These are phyloP conservation scores for Campylomormyrus numenius DNA, from an alignment of 2,113 vertebrate genomes.

Conservation along the genomic window DNA sequence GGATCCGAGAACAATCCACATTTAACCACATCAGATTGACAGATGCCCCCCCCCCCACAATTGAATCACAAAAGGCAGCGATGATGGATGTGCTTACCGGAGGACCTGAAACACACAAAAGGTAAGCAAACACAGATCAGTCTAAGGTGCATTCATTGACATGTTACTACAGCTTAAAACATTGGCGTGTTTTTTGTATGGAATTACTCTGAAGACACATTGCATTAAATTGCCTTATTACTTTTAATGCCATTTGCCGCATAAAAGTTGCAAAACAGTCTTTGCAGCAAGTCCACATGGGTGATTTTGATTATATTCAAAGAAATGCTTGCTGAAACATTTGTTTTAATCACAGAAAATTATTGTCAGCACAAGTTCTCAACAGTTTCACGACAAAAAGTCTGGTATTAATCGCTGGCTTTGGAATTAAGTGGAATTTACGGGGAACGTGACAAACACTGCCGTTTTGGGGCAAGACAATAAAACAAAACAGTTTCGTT, in stretches of 20 bases:
- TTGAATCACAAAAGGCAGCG: background rate
- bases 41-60: background rate
- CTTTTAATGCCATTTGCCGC: background rate
- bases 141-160: background rate
- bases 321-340: background rate
- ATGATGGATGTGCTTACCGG: conserved; percentile 62
- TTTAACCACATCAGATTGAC: background rate
- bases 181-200: background rate
- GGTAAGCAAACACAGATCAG: background rate
- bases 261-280: background rate
- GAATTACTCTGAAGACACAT: background rate
- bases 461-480: background rate
- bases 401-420: background rate
- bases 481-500: background rate
- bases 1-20: background rate
- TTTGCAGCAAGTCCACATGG: background rate
- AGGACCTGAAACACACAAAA: conserved; percentile 64
- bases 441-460: background rate
- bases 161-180: background rate
- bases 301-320: background rate
- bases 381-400: background rate
- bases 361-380: background rate
- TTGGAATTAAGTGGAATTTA: background rate
- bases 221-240: background rate
- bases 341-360: background rate